Evolutionary conservation across 2,797 vertebrate species (phyloP).

Genomic region (Pelodytes ibericus): DNA sequence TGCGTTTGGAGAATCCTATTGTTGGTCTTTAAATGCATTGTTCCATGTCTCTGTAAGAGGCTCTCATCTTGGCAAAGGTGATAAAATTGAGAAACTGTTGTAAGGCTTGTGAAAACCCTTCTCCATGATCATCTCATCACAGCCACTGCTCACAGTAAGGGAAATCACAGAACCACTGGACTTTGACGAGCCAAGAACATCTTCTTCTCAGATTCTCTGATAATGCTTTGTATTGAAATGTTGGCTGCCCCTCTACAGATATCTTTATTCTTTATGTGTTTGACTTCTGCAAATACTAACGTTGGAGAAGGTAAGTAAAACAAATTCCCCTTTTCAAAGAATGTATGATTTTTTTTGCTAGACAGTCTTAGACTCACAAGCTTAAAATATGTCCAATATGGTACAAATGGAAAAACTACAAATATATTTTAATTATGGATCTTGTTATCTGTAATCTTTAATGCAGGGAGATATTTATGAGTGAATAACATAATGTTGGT

Average conservation of each 20-base stretch:
- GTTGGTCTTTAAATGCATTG: conserved; percentile 37
- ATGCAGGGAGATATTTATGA: too few species aligned
- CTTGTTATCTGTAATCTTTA: too few species aligned
- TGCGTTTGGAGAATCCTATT: conserved; percentile 48
- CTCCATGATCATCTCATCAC: conserved; percentile 15
- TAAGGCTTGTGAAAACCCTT: conserved; percentile 7
- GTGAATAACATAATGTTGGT: too few species aligned
- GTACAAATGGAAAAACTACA: too few species aligned
- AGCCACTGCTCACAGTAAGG: not conserved
- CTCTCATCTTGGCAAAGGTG: conserved; percentile 38
- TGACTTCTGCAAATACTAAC: conserved; percentile 12
- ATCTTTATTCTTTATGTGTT: not conserved
- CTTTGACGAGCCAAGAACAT: conserved; percentile 16
- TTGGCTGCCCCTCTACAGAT: conserved; percentile 5
- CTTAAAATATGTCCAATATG: too few species aligned
- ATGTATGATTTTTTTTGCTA: too few species aligned
- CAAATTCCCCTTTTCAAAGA: not conserved
- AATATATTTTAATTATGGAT: too few species aligned
- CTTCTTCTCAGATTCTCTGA: conserved; percentile 4
- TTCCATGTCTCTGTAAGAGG: conserved; percentile 36
- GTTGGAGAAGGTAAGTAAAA: conserved; percentile 40
- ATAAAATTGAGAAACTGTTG: conserved; percentile 38
- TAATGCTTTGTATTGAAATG: conserved; percentile 4
- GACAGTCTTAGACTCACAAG: too few species aligned
- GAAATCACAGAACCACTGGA: conserved; percentile 9